These are phyloP conservation scores for Leptoteleia sp. DNA, from an alignment of 1,140 invertebrate genomes.

Conservation along the genomic window DNA sequence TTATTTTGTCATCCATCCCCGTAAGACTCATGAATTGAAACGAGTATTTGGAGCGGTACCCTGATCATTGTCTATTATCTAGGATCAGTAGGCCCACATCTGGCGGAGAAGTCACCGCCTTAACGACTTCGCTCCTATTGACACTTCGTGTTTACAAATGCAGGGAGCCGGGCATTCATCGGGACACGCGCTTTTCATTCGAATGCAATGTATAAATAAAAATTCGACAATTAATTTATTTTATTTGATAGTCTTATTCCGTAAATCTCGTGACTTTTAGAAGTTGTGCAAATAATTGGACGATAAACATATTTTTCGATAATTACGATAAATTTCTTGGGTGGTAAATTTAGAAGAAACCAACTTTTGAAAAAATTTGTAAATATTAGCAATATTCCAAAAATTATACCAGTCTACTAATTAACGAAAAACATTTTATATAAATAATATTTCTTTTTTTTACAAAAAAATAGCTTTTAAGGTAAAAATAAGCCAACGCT, in stretches of 20 bases:
- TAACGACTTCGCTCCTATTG: conserved; percentile 58
- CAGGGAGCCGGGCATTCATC: conserved; percentile 33
- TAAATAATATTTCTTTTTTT: too few relatives aligned
- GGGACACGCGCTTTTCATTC: conserved; percentile 25
- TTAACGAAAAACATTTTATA: too few relatives aligned
- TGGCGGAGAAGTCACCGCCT: conserved; percentile 55
- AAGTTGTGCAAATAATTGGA: background rate
- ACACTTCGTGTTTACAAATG: conserved; percentile 55
- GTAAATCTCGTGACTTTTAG: background rate
- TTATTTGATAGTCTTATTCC: conserved; percentile 19
- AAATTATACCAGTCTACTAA: too few relatives aligned
- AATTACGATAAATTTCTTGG: too few relatives aligned
- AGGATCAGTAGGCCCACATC: conserved; percentile 62
- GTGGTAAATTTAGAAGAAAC: too few relatives aligned
- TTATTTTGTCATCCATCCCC: conserved; percentile 52
- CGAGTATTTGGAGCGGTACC: conserved; percentile 54
- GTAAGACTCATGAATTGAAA: conserved; percentile 56
- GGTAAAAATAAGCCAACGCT: too few relatives aligned
- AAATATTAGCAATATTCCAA: too few relatives aligned
- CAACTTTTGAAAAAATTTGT: too few relatives aligned
- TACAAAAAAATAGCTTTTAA: too few relatives aligned
- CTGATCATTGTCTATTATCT: conserved; percentile 64
- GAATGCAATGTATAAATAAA: conserved; percentile 27
- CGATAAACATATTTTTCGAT: too few relatives aligned
- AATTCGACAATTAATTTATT: conserved; percentile 34